These are phyloP conservation scores for Paragorgia papillata DNA, from an alignment of 92 coral and sea anemone genomes.

Conservation along the genomic window DNA sequence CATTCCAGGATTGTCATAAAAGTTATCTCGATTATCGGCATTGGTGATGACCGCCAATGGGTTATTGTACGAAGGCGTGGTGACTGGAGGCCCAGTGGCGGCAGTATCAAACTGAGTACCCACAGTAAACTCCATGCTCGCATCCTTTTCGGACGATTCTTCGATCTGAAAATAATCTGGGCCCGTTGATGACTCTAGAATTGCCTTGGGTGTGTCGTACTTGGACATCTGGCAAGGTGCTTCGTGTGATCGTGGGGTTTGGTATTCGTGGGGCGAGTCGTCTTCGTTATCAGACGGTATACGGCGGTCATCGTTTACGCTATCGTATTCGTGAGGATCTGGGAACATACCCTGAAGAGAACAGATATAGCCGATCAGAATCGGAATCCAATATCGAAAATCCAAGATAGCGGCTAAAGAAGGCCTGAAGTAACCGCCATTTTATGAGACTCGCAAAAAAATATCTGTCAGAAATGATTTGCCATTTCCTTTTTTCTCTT, in stretches of 20 bases:
- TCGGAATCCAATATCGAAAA: no score
- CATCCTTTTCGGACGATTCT: conserved; percentile 11
- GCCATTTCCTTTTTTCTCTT: no score
- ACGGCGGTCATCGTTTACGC: neutral
- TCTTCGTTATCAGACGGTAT: neutral
- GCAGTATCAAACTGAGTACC: conserved; percentile 77
- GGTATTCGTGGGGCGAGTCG: neutral
- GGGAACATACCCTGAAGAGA: neutral
- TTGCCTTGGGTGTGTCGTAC: conserved; percentile 31
- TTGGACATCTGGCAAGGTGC: conserved; percentile 25
- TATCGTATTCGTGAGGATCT: conserved; percentile 10
- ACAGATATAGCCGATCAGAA: neutral
- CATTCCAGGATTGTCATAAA: conserved; percentile 33
- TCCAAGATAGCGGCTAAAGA: no score
- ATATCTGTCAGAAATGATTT: no score
- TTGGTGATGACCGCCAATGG: conserved; percentile 65
- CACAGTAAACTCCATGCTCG: conserved; percentile 77
- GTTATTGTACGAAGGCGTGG: conserved; percentile 69
- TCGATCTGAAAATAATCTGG: neutral
- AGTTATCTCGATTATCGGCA: conserved; percentile 15
- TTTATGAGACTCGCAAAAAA: no score
- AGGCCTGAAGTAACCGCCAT: no score
- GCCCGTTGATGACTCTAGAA: neutral
- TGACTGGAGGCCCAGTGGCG: conserved; percentile 15
- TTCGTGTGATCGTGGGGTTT: conserved; percentile 21